Evolutionary conservation across 2,797 vertebrate species (phyloP), one percentile per base, ranked within the genome.

Genomic region (Apodemus agrarius): DNA sequence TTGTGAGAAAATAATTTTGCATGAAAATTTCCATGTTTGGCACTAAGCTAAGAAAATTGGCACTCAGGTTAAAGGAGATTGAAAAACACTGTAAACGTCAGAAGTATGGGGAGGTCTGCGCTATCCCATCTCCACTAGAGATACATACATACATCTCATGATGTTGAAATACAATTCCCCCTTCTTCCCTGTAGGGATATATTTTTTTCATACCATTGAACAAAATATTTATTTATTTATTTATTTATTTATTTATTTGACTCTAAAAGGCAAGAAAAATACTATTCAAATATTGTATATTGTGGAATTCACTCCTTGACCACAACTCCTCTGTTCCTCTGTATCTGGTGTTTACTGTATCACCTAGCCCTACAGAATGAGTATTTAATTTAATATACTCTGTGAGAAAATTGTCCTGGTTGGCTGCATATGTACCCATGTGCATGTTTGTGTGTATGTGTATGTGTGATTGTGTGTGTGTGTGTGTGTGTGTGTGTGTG

Each of bases 321-420:
- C 0, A 3, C 69, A 87, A 52, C 5, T 5, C 6, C 22, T 43
- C 0, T 3, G 0, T 72, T 5, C 6, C 22, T 43, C 0, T 3
- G 0, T 72, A 34, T 24, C 43, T 69, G 40, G 4, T 3, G 37
- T 76, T 59, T 26, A 17, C 1, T 46, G 5, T 2, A 31, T 40
- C 19, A 4, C 4, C 29, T 12, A 52, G 52, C 11, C 4, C 13
- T 1, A 17, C 3, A 16, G 2, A 29, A 43, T 76, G 14, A 85
- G 61, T 5, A 87, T 26, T 11, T 37, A 3, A 88, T 63, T 8
- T 26, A 91, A 54, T n/a, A 78, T 65, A 0, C 43, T 76, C 57
- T 72, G 57, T 63, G 31, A 89, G 26, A 83, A 80, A 26, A n/a
- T 0, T 90, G 16, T 37, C 6, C 0, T 78, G 0, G 19, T n/a